Base-by-base conservation (phyloP, 2,113 vertebrate genomes). In the Peromyscus californicus region DNA sequence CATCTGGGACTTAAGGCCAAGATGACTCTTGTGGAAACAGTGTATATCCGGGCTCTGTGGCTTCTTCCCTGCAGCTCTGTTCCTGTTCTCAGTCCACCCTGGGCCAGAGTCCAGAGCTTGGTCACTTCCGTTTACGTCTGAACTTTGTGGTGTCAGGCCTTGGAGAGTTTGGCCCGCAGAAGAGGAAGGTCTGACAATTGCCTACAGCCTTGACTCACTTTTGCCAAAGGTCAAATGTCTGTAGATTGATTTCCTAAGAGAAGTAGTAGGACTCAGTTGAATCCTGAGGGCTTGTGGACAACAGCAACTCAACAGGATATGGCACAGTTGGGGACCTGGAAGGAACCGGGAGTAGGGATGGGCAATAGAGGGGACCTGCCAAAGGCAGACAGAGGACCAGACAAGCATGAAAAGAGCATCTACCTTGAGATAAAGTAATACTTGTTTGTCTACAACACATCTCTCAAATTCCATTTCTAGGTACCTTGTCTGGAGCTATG, bases 181-280 rank as follows among this genome's bases (percentile, higher is more conserved):
- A 42, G 45, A 84, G 92, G 83, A 97, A 87, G 76, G 51, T 91
- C 13, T 95, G 90, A 95, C 72, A 82, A 39, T 42, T 82, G 59
- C 78, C 86, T 15, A 13, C 54, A 91, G 95, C 61, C 92, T 96
- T 96, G 96, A 93, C 90, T 97, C 92, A 93, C 42, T 63, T 48
- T 59, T 89, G 8, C 31, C 16, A 94, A 89, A 97, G 86, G 86
- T 36, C 70, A 96, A 61, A 84, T 61, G 80, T 70, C 24, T 24
- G 45, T 45, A 75, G 82, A 67, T 45, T 63, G 39, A 92, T 36
- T 80, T 86, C 76, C 82, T 80, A 45, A 16, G 12, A 36, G 42
- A 72, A 89, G 65, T 57, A 83, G 57, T 5, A 48, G 54, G 69
- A 88, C 70, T 78, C 80, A 61, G 69, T 78, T 36, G 45, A 89